Conservation (phyloP, 37 sponge, comb jelly and placozoan species). For the Petrosia ficiformis region DNA sequence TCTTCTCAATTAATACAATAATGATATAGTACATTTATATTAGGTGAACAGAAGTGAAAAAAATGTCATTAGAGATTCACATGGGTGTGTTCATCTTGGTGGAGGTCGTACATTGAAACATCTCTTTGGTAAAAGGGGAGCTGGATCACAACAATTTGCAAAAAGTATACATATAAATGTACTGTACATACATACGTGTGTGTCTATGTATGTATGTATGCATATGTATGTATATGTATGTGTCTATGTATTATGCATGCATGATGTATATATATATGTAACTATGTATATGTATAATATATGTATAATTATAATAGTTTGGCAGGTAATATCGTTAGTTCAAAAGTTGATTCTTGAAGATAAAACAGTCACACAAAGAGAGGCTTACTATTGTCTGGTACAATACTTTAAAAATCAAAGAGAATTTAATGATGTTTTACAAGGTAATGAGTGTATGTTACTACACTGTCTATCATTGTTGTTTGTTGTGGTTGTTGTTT, state of each 20-base stretch:
- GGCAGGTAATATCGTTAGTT: slow-evolving; percentile 71
- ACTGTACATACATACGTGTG: not conserved
- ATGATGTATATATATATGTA: too few relatives aligned
- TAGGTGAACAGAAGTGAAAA: slow-evolving; percentile 43
- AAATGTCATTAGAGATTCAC: slow-evolving; percentile 65
- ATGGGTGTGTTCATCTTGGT: slow-evolving; percentile 58
- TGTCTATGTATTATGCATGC: slow-evolving; percentile 2
- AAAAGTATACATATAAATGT: slow-evolving; percentile 49
- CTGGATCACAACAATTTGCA: slow-evolving; percentile 52
- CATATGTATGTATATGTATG: too few relatives aligned
- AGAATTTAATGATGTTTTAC: slow-evolving; percentile 85
- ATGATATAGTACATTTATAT: not conserved
- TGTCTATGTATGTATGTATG: too few relatives aligned
- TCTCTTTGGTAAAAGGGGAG: slow-evolving; percentile 51
- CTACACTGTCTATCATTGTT: not conserved
- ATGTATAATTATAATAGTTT: slow-evolving; percentile 40
- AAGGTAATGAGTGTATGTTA: slow-evolving; percentile 30
- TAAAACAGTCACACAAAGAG: slow-evolving; percentile 84
- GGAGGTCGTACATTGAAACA: slow-evolving; percentile 43
- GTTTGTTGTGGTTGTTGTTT: not conserved
- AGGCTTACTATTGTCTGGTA: slow-evolving; percentile 93
- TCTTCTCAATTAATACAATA: not conserved
- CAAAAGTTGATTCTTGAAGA: slow-evolving; percentile 71
- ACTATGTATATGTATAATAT: too few relatives aligned
- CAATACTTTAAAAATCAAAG: slow-evolving; percentile 78